Base-by-base conservation (phyloP, 2,797 vertebrate genomes). In the Dendrocincla fuliginosa region DNA sequence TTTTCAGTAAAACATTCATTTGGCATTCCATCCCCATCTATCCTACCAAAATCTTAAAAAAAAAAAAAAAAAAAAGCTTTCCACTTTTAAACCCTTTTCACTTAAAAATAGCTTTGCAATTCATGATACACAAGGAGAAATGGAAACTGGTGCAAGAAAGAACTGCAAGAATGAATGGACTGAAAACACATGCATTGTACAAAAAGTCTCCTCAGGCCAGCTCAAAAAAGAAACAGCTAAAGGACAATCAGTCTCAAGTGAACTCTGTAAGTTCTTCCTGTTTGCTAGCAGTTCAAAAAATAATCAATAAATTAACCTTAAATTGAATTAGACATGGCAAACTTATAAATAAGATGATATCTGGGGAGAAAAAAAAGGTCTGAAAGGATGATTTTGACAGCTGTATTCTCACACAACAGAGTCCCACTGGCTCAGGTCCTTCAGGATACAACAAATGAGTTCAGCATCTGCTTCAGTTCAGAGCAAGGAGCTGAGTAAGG, bases 31-130 rank as follows among this genome's bases (percentile, higher is more conserved):
- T 89, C 19, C 16, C 11, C 11, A 79, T 70, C 24, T 44, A 81
- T 46, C 3, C 30, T 60, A 61, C 8, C 6, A 73, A 79, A 81
- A 64, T 41, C 5, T 41, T 16, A 41, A 50, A 44, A 5, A 63
- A 44, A 69, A 55, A 42, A 37, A 56, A 47, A 30, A 39, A 60
- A 63, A 24, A 32, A 24, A 35, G 0, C 44, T 73, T 94, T 90
- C 87, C 39, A 79, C n/a, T 84, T 95, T 81, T 92, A 95, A 95
- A 87, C 5, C 5, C 37, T 47, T 89, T 94, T 87, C 37, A 84
- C 27, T 90, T 89, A 93, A 82, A 90, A 93, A 92, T 64, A 88
- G 76, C 44, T 79, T 70, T 70, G 56, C 39, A 91, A 91, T 91
- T 93, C 35, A 84, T 70, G 56, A 89, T 24, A 67, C 35, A 37